Evolutionary conservation across 1,140 invertebrate species (phyloP), one percentile per base, ranked within the genome.

Genomic region (Cydia pomonella): DNA sequence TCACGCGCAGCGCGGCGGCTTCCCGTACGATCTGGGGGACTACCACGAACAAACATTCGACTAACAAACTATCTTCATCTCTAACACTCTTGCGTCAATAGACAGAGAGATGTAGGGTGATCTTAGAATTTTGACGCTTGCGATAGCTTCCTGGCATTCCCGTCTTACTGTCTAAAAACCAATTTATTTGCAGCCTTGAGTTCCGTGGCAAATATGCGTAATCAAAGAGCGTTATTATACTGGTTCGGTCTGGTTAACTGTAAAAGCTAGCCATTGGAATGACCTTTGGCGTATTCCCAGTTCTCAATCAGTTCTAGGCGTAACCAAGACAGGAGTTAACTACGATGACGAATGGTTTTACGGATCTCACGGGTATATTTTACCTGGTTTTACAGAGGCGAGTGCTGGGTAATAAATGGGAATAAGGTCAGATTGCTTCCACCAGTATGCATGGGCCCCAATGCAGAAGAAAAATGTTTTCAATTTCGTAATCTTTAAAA

Each of bases 261-360:
- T 12, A n/a, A 23, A 59, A 7, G 2, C 21, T 18, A 23, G 21
- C 18, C 53, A 59, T 59, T 23, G 53, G 53, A 59, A 59, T 23
- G 53, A 23, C 21, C 18, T 23, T 23, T 59, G 53, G 53, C 53
- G 21, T 59, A 59, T 59, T 59, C 53, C 53, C 53, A 59, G 23
- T n/a, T 59, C 18, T 50, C 47, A 50, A n/a, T 1, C 47, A 50
- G 16, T 50, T 2, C 18, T 18, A 50, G n/a, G 47, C 1, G 21
- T 53, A 12, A 59, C 53, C 53, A 59, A 12, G 18, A 18, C 10
- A 23, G 7, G 53, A n/a, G n/a, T n/a, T 3, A 18, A 50, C 47
- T n/a, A 18, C 13, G 3, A 50, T n/a, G 16, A 50, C 0, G 16
- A n/a, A n/a, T n/a, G 13, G 6, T 44, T 47, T 16, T 47, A n/a